These are phyloP conservation scores for Lerema accius DNA, from an alignment of 1,140 invertebrate species.

Conservation along the genomic window DNA sequence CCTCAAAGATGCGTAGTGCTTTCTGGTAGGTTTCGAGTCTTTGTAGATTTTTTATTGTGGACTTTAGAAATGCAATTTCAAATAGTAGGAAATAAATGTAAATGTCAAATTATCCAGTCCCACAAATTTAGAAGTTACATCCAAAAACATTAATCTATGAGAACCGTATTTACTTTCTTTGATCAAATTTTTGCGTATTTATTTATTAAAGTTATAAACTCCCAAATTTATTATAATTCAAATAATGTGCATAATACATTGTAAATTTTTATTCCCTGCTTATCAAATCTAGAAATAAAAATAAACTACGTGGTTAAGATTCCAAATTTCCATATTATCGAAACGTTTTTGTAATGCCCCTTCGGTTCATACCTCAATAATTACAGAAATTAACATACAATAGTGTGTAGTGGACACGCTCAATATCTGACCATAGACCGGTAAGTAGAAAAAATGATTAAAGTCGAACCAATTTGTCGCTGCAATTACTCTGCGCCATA, in stretches of 20 bases:
- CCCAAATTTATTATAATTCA: no score
- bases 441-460: slow-evolving; percentile 14
- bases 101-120: no score
- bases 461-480: slow-evolving; percentile 9
- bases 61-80: neutral
- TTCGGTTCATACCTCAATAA: slow-evolving; percentile 4
- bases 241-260: no score
- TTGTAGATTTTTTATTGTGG: slow-evolving; percentile 10
- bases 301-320: neutral
- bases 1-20: slow-evolving; percentile 17
- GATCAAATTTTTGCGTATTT: no score
- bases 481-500: slow-evolving; percentile 1
- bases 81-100: neutral
- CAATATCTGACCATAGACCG: slow-evolving; percentile 3
- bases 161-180: no score
- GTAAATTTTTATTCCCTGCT: no score
- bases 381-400: slow-evolving; percentile 31
- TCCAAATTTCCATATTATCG: slow-evolving; percentile 21
- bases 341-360: slow-evolving; percentile 1
- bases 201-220: no score
- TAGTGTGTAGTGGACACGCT: slow-evolving; percentile 16
- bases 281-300: neutral
- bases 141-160: no score
- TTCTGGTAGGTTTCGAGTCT: slow-evolving; percentile 2
- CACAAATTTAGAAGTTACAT: no score